Percentiles rank a stretch among this genome's conserved stretches.
Evolutionary conservation across 2,888 invertebrate species (phyloP).

Genomic region (Rugalucina vietnamica): DNA sequence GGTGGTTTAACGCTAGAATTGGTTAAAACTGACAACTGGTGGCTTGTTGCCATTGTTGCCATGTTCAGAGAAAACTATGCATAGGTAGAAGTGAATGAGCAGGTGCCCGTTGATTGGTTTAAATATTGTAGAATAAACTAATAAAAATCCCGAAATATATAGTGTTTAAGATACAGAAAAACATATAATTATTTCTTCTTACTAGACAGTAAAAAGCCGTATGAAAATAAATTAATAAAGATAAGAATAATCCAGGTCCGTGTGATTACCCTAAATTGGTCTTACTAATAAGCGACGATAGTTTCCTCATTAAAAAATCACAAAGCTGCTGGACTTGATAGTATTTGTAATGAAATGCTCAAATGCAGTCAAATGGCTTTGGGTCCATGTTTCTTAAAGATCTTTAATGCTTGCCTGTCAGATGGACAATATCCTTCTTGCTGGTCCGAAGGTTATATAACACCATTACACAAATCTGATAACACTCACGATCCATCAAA

Average conservation of each 20-base stretch:
- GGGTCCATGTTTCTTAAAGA: not conserved
- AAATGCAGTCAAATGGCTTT: not conserved
- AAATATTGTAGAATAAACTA: not conserved
- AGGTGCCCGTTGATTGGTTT: constrained; percentile 48
- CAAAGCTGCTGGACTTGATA: not conserved
- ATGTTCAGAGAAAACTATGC: constrained; percentile 73
- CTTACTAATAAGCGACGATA: no score
- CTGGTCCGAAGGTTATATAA: not conserved
- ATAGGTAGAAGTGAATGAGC: constrained; percentile 50
- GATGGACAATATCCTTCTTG: not conserved
- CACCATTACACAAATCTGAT: not conserved
- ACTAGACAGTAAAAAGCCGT: no score
- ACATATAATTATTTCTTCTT: no score
- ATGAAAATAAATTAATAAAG: no score
- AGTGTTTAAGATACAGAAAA: no score
- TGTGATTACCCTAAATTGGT: no score
- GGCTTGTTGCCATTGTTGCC: constrained; percentile 83
- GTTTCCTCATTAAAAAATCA: no score
- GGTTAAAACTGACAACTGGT: constrained; percentile 79
- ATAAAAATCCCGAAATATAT: not conserved
- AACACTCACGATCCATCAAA: constrained; percentile 20
- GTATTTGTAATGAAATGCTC: constrained; percentile 8
- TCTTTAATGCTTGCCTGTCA: constrained; percentile 12
- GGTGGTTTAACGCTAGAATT: constrained; percentile 81
- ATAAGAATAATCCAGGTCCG: no score